Base-by-base conservation (phyloP, 2,113 vertebrate species). In the Lichenostomus cassidix region DNA sequence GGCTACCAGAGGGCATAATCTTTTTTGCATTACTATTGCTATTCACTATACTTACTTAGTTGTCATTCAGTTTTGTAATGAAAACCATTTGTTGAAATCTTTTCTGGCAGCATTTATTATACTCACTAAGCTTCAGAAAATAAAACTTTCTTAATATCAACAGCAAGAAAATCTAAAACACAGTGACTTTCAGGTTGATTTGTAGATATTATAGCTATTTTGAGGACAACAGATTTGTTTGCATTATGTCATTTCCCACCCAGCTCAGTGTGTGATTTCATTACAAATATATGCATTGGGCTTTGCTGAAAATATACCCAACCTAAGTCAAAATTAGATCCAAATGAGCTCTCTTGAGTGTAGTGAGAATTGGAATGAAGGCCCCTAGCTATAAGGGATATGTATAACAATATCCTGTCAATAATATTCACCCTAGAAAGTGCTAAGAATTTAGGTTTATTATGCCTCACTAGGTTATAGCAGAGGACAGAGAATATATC, bases 201-300 rank as follows among this genome's bases (percentile, higher is more conserved):
- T 92, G 25, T 58, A 85, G 81, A 55, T 77, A 82, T 60, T 92
- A 56, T 29, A 67, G 35, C 35, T 80, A 49, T 84, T 92, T 94
- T 88, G 59, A 94, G 87, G 83, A 87, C 76, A 93, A 89, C 20
- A 94, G 41, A 67, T 90, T 94, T 97, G 71, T 90, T 90, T 92
- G 75, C 19, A 90, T 95, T 95, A 95, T 96, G 79, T 88, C 53
- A 83, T 91, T 95, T 95, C 37, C 68, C 78, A 88, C 52, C 39
- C 58, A 77, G 63, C 14, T 50, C 46, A 79, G 15, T 14, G 3
- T 91, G 35, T 90, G 13, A 46, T 81, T 94, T 96, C 53, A 65
- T 91, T 90, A 50, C 37, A 85, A 88, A 95, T 87, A 42, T 21
- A 82, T 56, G 78, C 50, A 37, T 44, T 53, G 64, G 71, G n/a